Conservation (phyloP, 2,888 invertebrate genomes). For the Zhengitettix transpicula region DNA sequence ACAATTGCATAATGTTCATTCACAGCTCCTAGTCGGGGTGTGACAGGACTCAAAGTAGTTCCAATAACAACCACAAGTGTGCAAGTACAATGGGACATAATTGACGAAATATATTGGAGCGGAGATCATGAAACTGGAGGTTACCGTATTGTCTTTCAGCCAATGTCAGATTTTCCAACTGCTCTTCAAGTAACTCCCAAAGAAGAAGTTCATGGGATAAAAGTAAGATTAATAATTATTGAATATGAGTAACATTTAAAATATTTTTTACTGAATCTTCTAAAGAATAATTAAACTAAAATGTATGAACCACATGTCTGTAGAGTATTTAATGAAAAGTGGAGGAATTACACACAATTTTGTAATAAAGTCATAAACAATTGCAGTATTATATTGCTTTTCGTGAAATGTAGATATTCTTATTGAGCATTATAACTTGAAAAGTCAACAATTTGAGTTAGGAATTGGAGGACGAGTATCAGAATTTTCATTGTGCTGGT, state of each 20-base stretch:
- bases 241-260: background rate
- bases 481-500: too few species aligned
- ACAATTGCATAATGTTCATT: background rate
- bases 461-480: too few species aligned
- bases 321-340: too few species aligned
- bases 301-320: too few species aligned
- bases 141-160: slow-evolving; percentile 77
- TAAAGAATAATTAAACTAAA: too few species aligned
- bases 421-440: too few species aligned
- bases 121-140: slow-evolving; percentile 78
- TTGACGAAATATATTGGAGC: slow-evolving; percentile 68
- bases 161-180: slow-evolving; percentile 73
- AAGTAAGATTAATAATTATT: slow-evolving; percentile 29
- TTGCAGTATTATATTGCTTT: too few species aligned
- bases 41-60: slow-evolving; percentile 66
- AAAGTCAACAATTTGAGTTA: too few species aligned
- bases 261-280: too few species aligned
- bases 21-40: slow-evolving; percentile 68
- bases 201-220: slow-evolving; percentile 65
- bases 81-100: slow-evolving; percentile 75
- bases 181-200: slow-evolving; percentile 70
- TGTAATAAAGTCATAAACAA: too few species aligned
- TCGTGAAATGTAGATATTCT: too few species aligned
- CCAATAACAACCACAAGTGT: slow-evolving; percentile 92
- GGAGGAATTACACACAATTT: too few species aligned